A percentile compares a stretch with the other conserved stretches of the same genome.
These are phyloP conservation scores for Arctopsyche grandis DNA, from an alignment of 1,140 invertebrate species.

Conservation along the genomic window DNA sequence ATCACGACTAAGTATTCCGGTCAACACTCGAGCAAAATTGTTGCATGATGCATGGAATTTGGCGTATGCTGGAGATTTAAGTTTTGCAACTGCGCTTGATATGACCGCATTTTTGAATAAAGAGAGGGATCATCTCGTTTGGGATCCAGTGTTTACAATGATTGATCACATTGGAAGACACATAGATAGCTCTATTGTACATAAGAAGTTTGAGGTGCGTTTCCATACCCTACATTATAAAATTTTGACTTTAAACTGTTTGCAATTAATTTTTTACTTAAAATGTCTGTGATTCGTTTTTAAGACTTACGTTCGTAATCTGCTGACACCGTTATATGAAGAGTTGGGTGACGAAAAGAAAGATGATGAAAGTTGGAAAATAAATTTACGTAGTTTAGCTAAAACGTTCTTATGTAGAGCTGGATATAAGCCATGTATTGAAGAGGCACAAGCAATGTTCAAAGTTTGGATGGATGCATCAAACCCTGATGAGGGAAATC, in stretches of 20 bases:
- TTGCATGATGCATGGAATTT: conserved; percentile 83
- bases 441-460: conserved; percentile 73
- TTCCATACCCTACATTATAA: no score
- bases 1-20: conserved; percentile 70
- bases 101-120: conserved; percentile 79
- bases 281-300: conserved; percentile 41
- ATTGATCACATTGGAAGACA: conserved; percentile 80
- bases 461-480: conserved; percentile 74
- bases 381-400: conserved; percentile 69
- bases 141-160: conserved; percentile 82
- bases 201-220: conserved; percentile 77
- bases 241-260: no score
- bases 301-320: conserved; percentile 72
- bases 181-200: conserved; percentile 72
- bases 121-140: conserved; percentile 77
- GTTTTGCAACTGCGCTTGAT: conserved; percentile 75
- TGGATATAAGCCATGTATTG: conserved; percentile 77
- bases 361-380: conserved; percentile 70
- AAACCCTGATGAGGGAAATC: conserved; percentile 77
- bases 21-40: conserved; percentile 77
- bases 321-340: conserved; percentile 74
- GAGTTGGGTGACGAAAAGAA: conserved; percentile 68
- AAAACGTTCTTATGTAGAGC: conserved; percentile 77
- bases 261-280: conserved; percentile 10
- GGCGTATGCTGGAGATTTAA: conserved; percentile 79